These are phyloP conservation scores for Matsumyia berberina DNA, from an alignment of 2,888 invertebrate species.

Conservation along the genomic window DNA sequence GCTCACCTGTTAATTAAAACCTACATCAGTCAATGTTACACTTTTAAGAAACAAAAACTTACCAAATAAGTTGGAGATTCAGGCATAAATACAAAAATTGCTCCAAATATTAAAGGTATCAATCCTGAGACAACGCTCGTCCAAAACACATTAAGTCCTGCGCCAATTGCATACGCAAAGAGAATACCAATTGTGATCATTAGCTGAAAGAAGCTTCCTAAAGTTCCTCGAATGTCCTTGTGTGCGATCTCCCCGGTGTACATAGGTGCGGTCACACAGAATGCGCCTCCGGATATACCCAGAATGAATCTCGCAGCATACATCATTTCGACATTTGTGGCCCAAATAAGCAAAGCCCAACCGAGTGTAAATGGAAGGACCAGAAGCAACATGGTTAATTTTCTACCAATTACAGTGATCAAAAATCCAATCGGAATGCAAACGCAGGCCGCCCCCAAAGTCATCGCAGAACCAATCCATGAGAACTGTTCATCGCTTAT, in stretches of 20 bases:
- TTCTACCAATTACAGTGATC: conserved; percentile 90
- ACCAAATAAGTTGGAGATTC: conserved; percentile 92
- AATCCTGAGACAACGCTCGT: conserved; percentile 81
- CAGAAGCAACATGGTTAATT: conserved; percentile 85
- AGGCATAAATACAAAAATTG: conserved; percentile 92
- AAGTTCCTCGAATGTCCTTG: conserved; percentile 91
- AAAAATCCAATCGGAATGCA: conserved; percentile 90
- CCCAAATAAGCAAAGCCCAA: conserved; percentile 90
- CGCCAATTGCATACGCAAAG: conserved; percentile 89
- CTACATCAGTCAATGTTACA: not conserved
- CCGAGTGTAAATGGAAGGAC: conserved; percentile 89
- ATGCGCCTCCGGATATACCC: conserved; percentile 87
- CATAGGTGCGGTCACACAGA: conserved; percentile 93
- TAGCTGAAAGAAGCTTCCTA: conserved; percentile 95
- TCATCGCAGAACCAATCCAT: conserved; percentile 90
- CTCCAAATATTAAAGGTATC: conserved; percentile 88
- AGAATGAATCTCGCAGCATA: conserved; percentile 82
- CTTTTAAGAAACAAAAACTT: conserved; percentile 65
- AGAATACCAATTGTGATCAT: conserved; percentile 94
- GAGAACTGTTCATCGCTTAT: conserved; percentile 86
- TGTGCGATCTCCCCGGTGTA: conserved; percentile 95
- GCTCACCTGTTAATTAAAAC: conserved; percentile 78
- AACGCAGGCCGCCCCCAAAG: conserved; percentile 89
- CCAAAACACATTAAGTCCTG: conserved; percentile 80
- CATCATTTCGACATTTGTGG: conserved; percentile 86